Evolutionary conservation across 2,797 vertebrate species (phyloP), one percentile per base, ranked within the genome.

Genomic region (Bovichtus diacanthus): DNA sequence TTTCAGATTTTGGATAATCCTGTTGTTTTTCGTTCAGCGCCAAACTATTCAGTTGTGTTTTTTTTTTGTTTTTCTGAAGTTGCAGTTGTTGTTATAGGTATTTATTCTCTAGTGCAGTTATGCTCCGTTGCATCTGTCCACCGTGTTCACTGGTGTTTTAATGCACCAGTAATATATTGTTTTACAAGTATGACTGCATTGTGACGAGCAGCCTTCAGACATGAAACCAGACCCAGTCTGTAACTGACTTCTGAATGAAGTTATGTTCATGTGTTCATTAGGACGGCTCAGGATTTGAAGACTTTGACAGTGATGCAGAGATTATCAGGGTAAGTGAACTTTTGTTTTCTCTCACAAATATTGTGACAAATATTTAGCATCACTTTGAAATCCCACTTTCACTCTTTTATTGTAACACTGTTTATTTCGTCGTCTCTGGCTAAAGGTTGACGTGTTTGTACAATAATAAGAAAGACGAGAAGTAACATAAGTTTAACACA

Each of bases 281-380:
- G 98, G 96, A 96, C 74, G 96, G 95, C 18, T 97, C 96, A 0
- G 95, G 97, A 44, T 97, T 94, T 46, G 95, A 95, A 34, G 96
- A 97, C 74, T 89, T 91, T 80, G 93, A 95, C 67, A 88, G 61
- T 78, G 95, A 95, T 19, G 87, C 92, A 0, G 96, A 96, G 72
- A 76, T 96, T 39, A 69, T 95, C 15, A 85, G 87, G 82, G 95
- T 96, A 78, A 91, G 94, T 91, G 15, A 19, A 39, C 38, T 55
- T n/a, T n/a, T 23, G 5, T 0, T 58, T 10, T 10, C 5, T 61
- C n/a, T 53, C 23, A n/a, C n/a, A n/a, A n/a, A n/a, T n/a, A n/a
- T n/a, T 21, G 2, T 62, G 34, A 44, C 5, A 25, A 1, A 34
- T n/a, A 27, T 49, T 46, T 4, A 25, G 13, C 66, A 6, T 38